Conservation (phyloP, 2,888 invertebrate species). For the Pseudolycoriella hygida region DNA sequence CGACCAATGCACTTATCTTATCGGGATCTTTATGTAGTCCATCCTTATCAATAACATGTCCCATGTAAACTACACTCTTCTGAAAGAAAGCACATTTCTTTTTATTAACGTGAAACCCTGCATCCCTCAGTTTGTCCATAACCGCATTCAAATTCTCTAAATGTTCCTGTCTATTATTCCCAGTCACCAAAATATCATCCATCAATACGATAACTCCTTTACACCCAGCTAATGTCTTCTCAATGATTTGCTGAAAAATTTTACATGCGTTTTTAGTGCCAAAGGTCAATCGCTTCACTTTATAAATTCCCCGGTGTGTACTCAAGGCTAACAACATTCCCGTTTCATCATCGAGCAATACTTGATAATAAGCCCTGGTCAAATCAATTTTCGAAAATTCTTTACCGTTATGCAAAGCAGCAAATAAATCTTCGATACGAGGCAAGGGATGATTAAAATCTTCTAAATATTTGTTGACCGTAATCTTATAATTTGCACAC, state of each 20-base stretch:
- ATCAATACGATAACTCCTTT: background rate
- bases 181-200: conserved; percentile 19
- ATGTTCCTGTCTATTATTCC: conserved; percentile 13
- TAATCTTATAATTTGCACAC: background rate
- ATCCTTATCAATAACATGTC: conserved; percentile 16
- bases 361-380: conserved; percentile 15
- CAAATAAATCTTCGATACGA: background rate
- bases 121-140: conserved; percentile 7
- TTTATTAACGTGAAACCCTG: conserved; percentile 14
- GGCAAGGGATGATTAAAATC: background rate
- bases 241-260: conserved; percentile 20
- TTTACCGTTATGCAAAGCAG: background rate
- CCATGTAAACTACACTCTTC: conserved; percentile 15
- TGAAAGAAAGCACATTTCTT: conserved; percentile 17
- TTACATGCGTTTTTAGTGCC: conserved; percentile 22
- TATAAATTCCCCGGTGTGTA: conserved; percentile 11
- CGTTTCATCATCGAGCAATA: conserved; percentile 16
- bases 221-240: conserved; percentile 15
- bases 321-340: conserved; percentile 16
- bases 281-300: conserved; percentile 18
- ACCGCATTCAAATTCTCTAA: conserved; percentile 13
- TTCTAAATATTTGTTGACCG: background rate
- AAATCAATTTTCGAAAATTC: conserved; percentile 9
- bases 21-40: conserved; percentile 16
- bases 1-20: conserved; percentile 15